phyloP scores from a whole-genome alignment of 2,797 vertebrate species.

The Graptemys geographica region DNA sequence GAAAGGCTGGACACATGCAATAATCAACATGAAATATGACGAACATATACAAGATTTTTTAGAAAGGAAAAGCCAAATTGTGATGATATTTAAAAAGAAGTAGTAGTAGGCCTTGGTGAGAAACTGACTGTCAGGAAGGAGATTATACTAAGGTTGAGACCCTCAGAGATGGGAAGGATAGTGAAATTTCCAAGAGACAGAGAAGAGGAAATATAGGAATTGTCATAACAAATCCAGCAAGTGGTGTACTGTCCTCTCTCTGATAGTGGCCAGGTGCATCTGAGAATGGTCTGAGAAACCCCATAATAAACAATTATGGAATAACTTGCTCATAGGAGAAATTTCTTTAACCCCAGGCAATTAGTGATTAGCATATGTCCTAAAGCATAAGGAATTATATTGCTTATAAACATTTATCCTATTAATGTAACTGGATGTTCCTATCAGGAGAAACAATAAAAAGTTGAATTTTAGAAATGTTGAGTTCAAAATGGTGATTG shows the following conservation, averaged over 20 bases:
- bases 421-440: not conserved
- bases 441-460: not conserved
- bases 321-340: not conserved
- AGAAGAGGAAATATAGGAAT: not conserved
- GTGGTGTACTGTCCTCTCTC: not conserved
- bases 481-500: not conserved
- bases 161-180: not conserved
- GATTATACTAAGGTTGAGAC: too few species aligned
- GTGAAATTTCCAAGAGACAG: not conserved
- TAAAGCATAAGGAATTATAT: not conserved
- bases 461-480: not conserved
- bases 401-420: not conserved
- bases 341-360: not conserved
- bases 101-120: not conserved
- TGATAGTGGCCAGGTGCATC: not conserved
- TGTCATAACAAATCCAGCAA: not conserved
- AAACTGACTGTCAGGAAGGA: not conserved
- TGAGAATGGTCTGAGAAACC: not conserved
- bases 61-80: rapidly evolving
- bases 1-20: rapidly evolving
- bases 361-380: not conserved
- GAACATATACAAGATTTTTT: rapidly evolving
- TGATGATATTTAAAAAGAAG: not conserved
- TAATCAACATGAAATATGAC: rapidly evolving
- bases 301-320: not conserved